Percentiles rank a stretch among this genome's conserved stretches.
Evolutionary conservation across 2,888 invertebrate species (phyloP).

Genomic region (Tiphia femorata): DNA sequence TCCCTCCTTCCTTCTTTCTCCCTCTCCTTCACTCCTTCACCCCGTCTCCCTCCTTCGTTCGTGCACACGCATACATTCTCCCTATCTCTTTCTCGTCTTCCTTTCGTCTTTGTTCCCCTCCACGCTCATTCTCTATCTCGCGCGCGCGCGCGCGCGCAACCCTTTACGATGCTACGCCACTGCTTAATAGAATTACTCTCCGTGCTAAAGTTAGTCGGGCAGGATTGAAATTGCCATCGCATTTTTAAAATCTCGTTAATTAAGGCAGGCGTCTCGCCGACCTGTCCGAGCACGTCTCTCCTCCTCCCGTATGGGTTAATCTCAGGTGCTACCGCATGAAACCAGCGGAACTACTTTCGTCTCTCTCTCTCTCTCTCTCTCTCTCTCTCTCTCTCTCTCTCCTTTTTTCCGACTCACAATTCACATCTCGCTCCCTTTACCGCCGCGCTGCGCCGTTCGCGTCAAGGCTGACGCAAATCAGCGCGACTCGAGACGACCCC

Average conservation of each 20-base stretch:
- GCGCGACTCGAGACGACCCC: no score
- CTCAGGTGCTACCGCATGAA: slow-evolving; percentile 9
- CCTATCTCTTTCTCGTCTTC: slow-evolving; percentile 43
- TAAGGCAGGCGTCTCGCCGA: slow-evolving; percentile 27
- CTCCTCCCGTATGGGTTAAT: slow-evolving; percentile 24
- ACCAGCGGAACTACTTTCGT: slow-evolving; percentile 2
- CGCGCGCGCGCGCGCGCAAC: slow-evolving; percentile 47
- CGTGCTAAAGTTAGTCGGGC: slow-evolving; percentile 60
- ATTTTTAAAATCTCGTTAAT: slow-evolving; percentile 62
- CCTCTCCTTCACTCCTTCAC: slow-evolving; percentile 19
- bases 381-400: neutral
- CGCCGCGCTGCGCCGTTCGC: no score
- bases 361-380: neutral
- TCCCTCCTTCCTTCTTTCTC: slow-evolving; percentile 25
- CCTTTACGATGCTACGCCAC: slow-evolving; percentile 67
- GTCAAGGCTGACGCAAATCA: no score
- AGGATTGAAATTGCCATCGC: slow-evolving; percentile 65
- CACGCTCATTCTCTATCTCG: slow-evolving; percentile 32
- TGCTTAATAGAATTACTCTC: slow-evolving; percentile 69
- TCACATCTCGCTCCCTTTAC: no score
- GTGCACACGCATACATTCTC: slow-evolving; percentile 45
- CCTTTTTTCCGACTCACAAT: no score
- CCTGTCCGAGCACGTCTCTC: slow-evolving; percentile 5
- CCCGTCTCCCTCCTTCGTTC: slow-evolving; percentile 21
- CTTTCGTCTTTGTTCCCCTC: no score